A percentile compares a stretch with the other conserved stretches of the same genome.
These are phyloP conservation scores for Cochlearius cochlearius DNA, from an alignment of 2,113 vertebrate genomes.

Conservation along the genomic window DNA sequence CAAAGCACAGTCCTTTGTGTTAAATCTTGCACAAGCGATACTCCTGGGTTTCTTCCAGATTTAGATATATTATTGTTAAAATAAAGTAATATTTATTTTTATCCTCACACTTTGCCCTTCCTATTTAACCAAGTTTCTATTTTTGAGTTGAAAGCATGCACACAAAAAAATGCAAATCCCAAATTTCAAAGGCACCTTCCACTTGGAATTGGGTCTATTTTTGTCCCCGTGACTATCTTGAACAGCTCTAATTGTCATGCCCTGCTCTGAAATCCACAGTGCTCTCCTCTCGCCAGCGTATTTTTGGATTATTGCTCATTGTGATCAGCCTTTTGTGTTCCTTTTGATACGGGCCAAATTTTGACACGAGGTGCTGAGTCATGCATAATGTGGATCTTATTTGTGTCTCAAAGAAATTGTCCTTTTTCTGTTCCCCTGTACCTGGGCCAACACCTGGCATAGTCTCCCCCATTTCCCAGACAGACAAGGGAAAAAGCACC, in stretches of 20 bases:
- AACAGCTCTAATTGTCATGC: slow-evolving; percentile 51
- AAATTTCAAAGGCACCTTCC: slow-evolving; percentile 59
- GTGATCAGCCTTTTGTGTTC: slow-evolving; percentile 58
- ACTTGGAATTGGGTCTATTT: slow-evolving; percentile 47
- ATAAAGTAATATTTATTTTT: slow-evolving; percentile 19
- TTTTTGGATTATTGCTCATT: slow-evolving; percentile 61
- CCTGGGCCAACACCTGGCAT: neutral
- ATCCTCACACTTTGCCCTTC: neutral
- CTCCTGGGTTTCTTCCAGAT: neutral
- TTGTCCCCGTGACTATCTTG: slow-evolving; percentile 37
- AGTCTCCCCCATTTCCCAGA: neutral
- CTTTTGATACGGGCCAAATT: slow-evolving; percentile 44
- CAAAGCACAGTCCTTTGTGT: neutral
- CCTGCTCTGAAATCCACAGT: slow-evolving; percentile 21
- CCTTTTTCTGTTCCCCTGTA: neutral
- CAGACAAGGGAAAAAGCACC: neutral
- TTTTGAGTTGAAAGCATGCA: slow-evolving; percentile 2
- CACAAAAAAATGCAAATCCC: slow-evolving; percentile 33
- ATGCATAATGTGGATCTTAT: neutral
- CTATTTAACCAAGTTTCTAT: neutral
- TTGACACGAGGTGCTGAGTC: slow-evolving; percentile 29
- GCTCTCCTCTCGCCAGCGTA: neutral
- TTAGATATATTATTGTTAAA: neutral
- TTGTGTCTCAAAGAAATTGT: slow-evolving; percentile 1
- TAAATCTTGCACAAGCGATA: neutral